phyloP scores from a whole-genome alignment of 2,113 vertebrate genomes.

The Dasyprocta punctata region DNA sequence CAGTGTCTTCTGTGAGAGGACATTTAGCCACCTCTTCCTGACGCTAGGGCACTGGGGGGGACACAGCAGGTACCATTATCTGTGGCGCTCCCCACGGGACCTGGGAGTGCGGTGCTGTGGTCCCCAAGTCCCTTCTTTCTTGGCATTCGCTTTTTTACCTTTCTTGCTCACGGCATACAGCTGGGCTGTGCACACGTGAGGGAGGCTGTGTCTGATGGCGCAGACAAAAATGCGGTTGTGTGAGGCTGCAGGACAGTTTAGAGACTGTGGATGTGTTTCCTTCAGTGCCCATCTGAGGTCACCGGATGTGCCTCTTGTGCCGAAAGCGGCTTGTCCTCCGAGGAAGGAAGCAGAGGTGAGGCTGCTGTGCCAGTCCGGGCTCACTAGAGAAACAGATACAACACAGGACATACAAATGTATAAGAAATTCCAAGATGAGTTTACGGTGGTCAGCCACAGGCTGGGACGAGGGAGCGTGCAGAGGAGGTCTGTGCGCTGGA shows the following conservation, averaged over 20 bases:
- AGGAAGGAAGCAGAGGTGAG: neutral
- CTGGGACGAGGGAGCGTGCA: no score
- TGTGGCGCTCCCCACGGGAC: neutral
- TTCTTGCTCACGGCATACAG: neutral
- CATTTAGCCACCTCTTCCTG: neutral
- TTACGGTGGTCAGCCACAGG: no score
- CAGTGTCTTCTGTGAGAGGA: neutral
- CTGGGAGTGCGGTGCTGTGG: fast-evolving
- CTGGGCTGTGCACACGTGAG: fast-evolving
- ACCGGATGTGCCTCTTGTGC: neutral
- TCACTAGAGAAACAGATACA: no score
- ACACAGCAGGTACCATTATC: no score
- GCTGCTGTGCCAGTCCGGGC: no score
- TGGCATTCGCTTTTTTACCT: fast-evolving
- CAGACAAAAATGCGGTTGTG: neutral
- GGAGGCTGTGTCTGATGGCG: neutral
- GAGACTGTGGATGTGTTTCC: neutral
- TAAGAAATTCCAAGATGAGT: no score
- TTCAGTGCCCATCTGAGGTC: no score
- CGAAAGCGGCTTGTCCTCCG: neutral
- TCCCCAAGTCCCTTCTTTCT: no score
- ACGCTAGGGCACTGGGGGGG: neutral
- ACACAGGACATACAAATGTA: no score
- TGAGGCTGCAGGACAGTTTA: neutral
- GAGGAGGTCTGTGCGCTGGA: no score